Evolutionary conservation across 1,140 invertebrate species (phyloP).

Genomic region (Lasioglossum baleicum): DNA sequence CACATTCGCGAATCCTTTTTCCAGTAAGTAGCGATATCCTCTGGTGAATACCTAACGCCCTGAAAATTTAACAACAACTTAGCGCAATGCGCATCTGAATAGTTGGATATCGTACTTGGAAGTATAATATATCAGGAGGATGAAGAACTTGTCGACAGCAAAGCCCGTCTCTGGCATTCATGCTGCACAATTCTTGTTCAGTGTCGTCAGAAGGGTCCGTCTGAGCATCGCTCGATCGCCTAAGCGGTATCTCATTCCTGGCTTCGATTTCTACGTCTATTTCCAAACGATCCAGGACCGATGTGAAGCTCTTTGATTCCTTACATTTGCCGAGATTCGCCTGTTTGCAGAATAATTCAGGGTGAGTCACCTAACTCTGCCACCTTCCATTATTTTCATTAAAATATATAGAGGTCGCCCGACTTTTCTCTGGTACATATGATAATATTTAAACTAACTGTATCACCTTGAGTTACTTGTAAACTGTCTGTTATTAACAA

Average conservation of each 20-base stretch:
- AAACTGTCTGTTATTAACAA: too few relatives aligned
- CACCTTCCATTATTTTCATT: too few relatives aligned
- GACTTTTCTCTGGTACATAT: too few relatives aligned
- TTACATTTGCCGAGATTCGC: constrained; percentile 47
- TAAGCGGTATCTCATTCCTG: constrained; percentile 52
- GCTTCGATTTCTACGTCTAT: constrained; percentile 53
- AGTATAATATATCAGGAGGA: constrained; percentile 71
- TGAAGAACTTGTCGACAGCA: constrained; percentile 67
- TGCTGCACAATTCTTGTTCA: constrained; percentile 39
- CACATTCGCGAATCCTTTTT: constrained; percentile 85
- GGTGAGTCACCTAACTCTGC: too few relatives aligned
- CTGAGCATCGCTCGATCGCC: constrained; percentile 62
- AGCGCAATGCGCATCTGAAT: background rate
- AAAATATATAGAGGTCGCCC: too few relatives aligned
- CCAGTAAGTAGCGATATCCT: constrained; percentile 81
- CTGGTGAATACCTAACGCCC: constrained; percentile 74
- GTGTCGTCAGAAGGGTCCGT: constrained; percentile 64
- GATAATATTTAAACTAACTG: too few relatives aligned
- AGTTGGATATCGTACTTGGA: constrained; percentile 64
- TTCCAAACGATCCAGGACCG: constrained; percentile 62
- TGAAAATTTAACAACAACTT: constrained; percentile 39
- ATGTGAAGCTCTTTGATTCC: constrained; percentile 57
- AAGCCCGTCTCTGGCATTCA: constrained; percentile 70
- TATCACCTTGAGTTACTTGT: too few relatives aligned
- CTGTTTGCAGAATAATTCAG: constrained; percentile 10